Conservation (phyloP, 2,113 vertebrate species). For the Pristiophorus japonicus region DNA sequence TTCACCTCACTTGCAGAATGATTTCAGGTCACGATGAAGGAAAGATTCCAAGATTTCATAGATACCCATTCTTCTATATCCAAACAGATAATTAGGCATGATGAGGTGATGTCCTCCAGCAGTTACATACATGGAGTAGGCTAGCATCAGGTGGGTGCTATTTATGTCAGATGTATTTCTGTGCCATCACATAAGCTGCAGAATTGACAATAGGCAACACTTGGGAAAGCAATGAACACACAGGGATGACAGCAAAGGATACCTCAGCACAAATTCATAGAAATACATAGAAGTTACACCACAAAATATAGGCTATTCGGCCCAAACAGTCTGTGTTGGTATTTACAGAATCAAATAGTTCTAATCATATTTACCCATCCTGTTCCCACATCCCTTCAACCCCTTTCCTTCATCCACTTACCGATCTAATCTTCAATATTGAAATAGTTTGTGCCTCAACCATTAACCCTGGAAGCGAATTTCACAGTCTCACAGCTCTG, state of each 20-base stretch:
- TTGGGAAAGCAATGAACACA: neutral
- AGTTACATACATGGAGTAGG: neutral
- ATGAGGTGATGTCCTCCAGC: too few species aligned
- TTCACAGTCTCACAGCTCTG: neutral
- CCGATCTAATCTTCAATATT: neutral
- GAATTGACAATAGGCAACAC: neutral
- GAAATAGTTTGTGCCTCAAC: neutral
- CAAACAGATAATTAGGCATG: too few species aligned
- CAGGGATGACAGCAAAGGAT: neutral
- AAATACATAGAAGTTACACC: neutral
- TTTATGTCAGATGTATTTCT: too few species aligned
- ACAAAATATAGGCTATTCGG: neutral
- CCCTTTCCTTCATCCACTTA: too few species aligned
- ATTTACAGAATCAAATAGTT: neutral
- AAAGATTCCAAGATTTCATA: too few species aligned
- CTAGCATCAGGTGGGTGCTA: neutral
- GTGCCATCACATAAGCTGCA: neutral
- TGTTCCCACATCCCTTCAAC: neutral
- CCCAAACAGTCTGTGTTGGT: neutral
- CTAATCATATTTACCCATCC: neutral
- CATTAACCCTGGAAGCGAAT: neutral
- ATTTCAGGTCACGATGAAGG: too few species aligned
- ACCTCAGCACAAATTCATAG: neutral
- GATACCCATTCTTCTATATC: too few species aligned
- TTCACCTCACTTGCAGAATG: too few species aligned